Conservation (phyloP, 2,888 invertebrate species). For the Mesorhabditis spiculigera region DNA sequence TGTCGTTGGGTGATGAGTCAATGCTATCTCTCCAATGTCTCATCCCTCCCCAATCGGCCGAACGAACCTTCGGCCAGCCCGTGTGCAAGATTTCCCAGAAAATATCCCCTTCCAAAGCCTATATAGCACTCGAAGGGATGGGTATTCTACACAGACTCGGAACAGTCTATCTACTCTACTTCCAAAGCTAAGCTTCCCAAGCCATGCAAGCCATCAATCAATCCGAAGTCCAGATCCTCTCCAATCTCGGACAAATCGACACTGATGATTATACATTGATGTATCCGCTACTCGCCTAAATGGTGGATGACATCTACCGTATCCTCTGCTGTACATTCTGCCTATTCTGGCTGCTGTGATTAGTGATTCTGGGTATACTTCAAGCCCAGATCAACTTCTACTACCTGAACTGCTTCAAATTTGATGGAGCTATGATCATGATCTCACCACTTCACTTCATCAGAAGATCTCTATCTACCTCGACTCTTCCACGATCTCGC, state of each 20-base stretch:
- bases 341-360: background rate
- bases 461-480: too few relatives aligned
- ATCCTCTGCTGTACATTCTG: background rate
- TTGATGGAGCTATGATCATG: too few relatives aligned
- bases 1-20: too few relatives aligned
- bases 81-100: background rate
- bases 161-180: background rate
- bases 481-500: too few relatives aligned
- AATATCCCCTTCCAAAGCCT: background rate
- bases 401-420: too few relatives aligned
- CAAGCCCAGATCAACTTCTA: background rate
- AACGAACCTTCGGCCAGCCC: background rate
- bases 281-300: constrained; percentile 2
- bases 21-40: too few relatives aligned
- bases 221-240: background rate
- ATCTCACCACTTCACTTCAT: too few relatives aligned
- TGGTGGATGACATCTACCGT: background rate
- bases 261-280: constrained; percentile 4
- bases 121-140: background rate
- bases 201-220: background rate
- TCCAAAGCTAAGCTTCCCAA: background rate
- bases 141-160: background rate
- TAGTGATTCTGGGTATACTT: background rate
- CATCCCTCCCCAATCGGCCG: background rate
- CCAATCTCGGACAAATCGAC: background rate